These are phyloP conservation scores for Eristalinus sepulchralis DNA, from an alignment of 2,888 invertebrate species.

Conservation along the genomic window DNA sequence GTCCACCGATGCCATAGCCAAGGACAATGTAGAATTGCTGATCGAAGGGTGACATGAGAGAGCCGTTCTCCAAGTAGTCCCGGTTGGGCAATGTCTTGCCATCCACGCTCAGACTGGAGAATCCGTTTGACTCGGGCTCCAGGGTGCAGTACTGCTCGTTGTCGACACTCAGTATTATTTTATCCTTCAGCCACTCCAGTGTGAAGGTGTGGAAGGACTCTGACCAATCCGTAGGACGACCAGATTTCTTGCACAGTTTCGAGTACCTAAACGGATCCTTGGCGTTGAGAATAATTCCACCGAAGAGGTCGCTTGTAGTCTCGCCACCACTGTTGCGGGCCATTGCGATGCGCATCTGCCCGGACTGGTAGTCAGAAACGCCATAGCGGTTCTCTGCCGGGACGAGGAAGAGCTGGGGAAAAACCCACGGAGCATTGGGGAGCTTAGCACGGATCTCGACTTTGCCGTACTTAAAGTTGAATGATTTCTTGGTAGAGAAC, in stretches of 20 bases:
- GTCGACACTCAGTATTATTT: constrained; percentile 81
- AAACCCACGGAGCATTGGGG: constrained; percentile 89
- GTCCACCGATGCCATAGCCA: constrained; percentile 90
- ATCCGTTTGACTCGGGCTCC: constrained; percentile 72
- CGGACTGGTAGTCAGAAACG: constrained; percentile 82
- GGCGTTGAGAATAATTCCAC: constrained; percentile 75
- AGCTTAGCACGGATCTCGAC: constrained; percentile 87
- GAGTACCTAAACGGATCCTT: constrained; percentile 74
- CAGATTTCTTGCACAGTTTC: constrained; percentile 74
- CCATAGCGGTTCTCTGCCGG: constrained; percentile 86
- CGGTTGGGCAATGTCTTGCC: constrained; percentile 78
- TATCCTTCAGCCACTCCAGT: constrained; percentile 84
- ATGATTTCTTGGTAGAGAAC: constrained; percentile 85
- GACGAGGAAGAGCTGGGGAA: constrained; percentile 87
- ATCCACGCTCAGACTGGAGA: constrained; percentile 73
- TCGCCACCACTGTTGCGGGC: constrained; percentile 80
- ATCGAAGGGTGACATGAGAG: constrained; percentile 88
- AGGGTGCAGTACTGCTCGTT: constrained; percentile 82
- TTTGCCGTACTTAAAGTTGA: constrained; percentile 86
- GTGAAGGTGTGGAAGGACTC: constrained; percentile 86
- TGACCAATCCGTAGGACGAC: constrained; percentile 76
- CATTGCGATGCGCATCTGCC: constrained; percentile 88
- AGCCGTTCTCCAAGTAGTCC: constrained; percentile 74
- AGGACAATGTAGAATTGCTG: constrained; percentile 88
- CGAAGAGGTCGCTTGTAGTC: constrained; percentile 73